Evolutionary conservation across 2,888 invertebrate species (phyloP).

Genomic region (Hetaerina titia): DNA sequence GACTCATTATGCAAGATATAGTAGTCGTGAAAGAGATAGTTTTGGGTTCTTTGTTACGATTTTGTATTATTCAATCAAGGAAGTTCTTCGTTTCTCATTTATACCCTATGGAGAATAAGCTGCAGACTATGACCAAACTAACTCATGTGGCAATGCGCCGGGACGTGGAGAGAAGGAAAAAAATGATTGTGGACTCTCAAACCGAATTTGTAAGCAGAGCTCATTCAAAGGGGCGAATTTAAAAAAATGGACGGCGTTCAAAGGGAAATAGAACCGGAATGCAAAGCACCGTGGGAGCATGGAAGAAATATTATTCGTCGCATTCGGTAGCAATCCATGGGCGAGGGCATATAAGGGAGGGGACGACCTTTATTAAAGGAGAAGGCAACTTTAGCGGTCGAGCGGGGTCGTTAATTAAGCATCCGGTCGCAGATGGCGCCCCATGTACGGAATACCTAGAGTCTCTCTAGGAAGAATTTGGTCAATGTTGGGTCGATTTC

Average conservation of each 20-base stretch:
- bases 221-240: constrained; percentile 10
- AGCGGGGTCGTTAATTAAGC: constrained; percentile 20
- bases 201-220: constrained; percentile 19
- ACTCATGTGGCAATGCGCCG: background rate
- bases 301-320: constrained; percentile 21
- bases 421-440: constrained; percentile 14
- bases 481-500: background rate
- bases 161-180: background rate
- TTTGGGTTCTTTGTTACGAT: background rate
- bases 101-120: background rate
- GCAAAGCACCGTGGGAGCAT: background rate
- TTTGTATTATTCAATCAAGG: constrained; percentile 14
- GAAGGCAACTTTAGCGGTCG: constrained; percentile 9
- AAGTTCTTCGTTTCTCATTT: constrained; percentile 12
- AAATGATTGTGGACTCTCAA: background rate
- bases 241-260: constrained; percentile 1
- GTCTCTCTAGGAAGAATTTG: background rate
- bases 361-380: constrained; percentile 27
- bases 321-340: constrained; percentile 14
- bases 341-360: constrained; percentile 5
- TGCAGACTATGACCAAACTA: background rate
- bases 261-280: constrained; percentile 14
- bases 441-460: background rate
- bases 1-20: background rate
- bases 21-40: background rate